Evolutionary conservation across 64 coral and sea anemone species (phyloP).

Genomic region (Porites lutea): DNA sequence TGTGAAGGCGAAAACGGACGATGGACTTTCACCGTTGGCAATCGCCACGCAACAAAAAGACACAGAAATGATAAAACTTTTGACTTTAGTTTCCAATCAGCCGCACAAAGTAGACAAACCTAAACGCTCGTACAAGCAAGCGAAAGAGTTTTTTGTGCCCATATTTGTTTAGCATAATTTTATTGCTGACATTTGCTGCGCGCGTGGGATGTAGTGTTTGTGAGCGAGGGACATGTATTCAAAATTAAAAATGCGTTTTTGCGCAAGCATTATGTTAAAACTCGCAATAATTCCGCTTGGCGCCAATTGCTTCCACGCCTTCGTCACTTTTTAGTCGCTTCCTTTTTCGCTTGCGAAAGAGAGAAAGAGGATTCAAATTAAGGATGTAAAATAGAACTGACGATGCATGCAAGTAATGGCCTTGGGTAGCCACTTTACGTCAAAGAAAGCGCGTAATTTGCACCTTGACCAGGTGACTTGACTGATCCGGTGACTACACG

Average conservation of each 20-base stretch:
- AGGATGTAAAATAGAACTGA: not conserved
- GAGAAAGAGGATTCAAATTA: not conserved
- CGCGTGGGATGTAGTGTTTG: conserved; percentile 11
- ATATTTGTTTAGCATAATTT: conserved; percentile 5
- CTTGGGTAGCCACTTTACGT: not conserved
- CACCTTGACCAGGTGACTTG: not conserved
- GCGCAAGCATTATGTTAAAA: not conserved
- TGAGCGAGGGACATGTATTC: no score
- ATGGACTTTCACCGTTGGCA: conserved; percentile 82
- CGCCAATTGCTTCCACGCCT: not conserved
- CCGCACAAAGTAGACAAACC: conserved; percentile 1
- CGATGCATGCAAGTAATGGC: not conserved
- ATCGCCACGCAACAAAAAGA: conserved; percentile 87
- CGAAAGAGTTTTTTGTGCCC: conserved; percentile 18
- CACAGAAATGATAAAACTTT: conserved; percentile 84
- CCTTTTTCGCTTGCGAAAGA: not conserved
- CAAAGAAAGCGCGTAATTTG: not conserved
- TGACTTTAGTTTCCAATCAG: conserved; percentile 57
- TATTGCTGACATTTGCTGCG: not conserved
- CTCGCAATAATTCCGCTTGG: conserved; percentile 33
- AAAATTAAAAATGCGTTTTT: not conserved
- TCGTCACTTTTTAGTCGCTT: not conserved
- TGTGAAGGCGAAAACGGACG: conserved; percentile 69
- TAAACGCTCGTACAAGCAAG: conserved; percentile 28
- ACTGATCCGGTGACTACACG: not conserved